Evolutionary conservation across 1,140 invertebrate species (phyloP), one percentile per base, ranked within the genome.

Genomic region (Drosophila subpulchrella): DNA sequence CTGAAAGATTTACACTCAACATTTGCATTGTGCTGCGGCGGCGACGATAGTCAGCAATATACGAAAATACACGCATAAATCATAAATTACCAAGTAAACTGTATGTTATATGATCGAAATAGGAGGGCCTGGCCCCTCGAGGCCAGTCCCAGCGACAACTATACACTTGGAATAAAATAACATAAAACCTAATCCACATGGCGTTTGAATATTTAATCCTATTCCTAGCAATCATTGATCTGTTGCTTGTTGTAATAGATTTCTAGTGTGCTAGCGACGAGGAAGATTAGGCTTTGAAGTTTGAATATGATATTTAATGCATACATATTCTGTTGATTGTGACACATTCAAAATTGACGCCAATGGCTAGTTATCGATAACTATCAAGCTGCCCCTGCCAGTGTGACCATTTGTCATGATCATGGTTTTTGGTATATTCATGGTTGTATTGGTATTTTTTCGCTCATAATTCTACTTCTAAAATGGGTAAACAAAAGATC

Each of bases 1-100:
- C 84, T 89, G 48, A 75, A 90, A 89, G 84, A 90, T 90, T 84
- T 88, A 82, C 66, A 78, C 63, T 67, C 47, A 55, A 62, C 51
- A 62, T 75, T 61, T 53, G 71, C 50, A 66, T 60, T 80, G 68
- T 63, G 41, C 63, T 60, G 47, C 42, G 66, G 47, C 42, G 66
- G 76, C 74, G 79, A 42, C 42, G 20, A 61, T 72, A 88, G 81
- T 88, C 84, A 88, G 65, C 73, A 81, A 84, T 84, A 84, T 66
- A 75, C 47, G 62, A 63, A 70, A 74, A 70, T 62, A 77, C 76
- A 86, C 55, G 56, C 39, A 75, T 66, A 76, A 86, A 63, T 47
- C 59, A 63, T 66, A 61, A 77, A 50, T 44, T 39, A 81, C 42
- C 38, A 70, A 51, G n/a, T 56, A 78, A 76, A 48, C 44, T 72